Evolutionary conservation across 2,113 vertebrate genomes (phyloP), one percentile per base, ranked within the genome.

Genomic region (Opisthocomus hoazin): DNA sequence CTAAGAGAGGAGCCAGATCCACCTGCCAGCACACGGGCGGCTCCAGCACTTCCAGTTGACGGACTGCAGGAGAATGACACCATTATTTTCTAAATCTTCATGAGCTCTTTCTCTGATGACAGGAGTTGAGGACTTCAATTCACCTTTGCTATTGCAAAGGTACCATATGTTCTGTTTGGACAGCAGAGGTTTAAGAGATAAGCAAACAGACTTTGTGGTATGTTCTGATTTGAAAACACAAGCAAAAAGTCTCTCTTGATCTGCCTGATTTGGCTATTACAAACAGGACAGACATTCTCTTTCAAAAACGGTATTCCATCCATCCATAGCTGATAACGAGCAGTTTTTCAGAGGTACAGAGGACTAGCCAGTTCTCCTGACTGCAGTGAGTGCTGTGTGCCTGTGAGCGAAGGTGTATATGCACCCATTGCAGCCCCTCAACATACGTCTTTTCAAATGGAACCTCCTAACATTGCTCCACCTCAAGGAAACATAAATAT

Each of bases 201-300:
- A 96, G 95, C 90, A 97, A 98, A 98, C 87, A 96, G 51, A 51
- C 75, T 93, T 93, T 78, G 95, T 93, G 73, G 79, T 41, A 74
- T 39, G 92, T 82, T 93, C 95, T 96, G 94, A 97, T 95, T 96
- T 93, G 96, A 90, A 87, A 93, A 97, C 87, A 89, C 84, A 76
- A 81, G 86, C 81, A 79, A 97, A 89, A 96, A 86, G 76, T 84
- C 37, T 96, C 77, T 94, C 93, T 87, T 73, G 80, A 93, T 88
- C 87, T 93, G 77, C 86, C 92, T 90, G 90, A 91, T 97, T 89
- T 87, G 86, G 63, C 64, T 75, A 48, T 85, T 94, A 78, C 9
- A 96, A 94, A 89, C 81, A 84, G 65, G 54, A 63, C 84, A 89
- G 74, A 56, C 69, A 85, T 53, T 79, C 50, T 78, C 41, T 68